Conservation (phyloP, 2,797 vertebrate genomes). For the Prunella strophiata region DNA sequence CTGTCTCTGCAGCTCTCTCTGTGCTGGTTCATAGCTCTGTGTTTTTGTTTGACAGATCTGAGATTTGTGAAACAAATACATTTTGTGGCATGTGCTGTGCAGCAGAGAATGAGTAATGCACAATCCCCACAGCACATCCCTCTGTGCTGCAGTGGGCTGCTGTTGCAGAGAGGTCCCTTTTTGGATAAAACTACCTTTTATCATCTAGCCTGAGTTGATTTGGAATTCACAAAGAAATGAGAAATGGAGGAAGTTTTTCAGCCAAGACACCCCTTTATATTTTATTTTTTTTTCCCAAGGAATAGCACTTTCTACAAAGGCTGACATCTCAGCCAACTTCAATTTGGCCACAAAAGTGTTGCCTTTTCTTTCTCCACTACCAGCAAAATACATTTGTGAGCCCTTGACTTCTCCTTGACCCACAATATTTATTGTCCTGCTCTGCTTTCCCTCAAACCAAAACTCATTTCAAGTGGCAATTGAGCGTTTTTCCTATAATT, state of each 20-base stretch:
- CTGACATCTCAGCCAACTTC: not conserved
- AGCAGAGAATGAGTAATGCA: not conserved
- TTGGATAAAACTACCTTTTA: not conserved
- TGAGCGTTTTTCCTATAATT: slow-evolving; percentile 2
- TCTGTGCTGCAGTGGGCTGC: not conserved
- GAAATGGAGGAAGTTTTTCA: not conserved
- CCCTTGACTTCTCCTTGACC: slow-evolving; percentile 57
- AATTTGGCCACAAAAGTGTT: not conserved
- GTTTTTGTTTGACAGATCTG: not conserved
- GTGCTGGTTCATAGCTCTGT: accelerated
- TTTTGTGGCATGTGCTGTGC: not conserved
- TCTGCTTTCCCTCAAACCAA: not conserved
- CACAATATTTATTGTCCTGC: not conserved
- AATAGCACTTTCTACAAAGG: not conserved
- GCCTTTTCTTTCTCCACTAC: not conserved
- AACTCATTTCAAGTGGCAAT: slow-evolving; percentile 5
- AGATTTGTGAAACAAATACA: not conserved
- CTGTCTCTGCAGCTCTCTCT: not conserved
- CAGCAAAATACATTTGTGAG: not conserved
- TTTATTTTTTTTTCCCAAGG: not conserved
- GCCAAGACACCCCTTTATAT: not conserved
- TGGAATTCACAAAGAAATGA: not conserved
- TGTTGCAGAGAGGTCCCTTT: not conserved
- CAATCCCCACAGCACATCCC: not conserved
- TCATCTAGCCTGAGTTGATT: not conserved